These are phyloP conservation scores for Limonius californicus DNA, from an alignment of 1,140 invertebrate genomes.

Conservation along the genomic window DNA sequence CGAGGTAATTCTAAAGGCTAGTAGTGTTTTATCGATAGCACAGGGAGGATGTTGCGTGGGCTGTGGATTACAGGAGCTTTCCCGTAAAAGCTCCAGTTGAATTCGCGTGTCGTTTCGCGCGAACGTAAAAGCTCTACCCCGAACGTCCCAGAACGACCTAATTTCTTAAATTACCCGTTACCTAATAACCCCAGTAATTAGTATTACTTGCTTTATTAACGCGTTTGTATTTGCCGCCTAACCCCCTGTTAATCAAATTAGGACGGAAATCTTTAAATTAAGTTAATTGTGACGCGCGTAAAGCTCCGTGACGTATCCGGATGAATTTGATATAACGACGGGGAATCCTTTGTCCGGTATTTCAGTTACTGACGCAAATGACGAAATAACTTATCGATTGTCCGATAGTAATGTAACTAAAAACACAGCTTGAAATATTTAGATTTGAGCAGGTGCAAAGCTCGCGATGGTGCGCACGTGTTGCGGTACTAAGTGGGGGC, in stretches of 20 bases:
- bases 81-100: slow-evolving; percentile 2
- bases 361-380: too few relatives aligned
- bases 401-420: neutral
- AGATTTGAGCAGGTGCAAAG: neutral
- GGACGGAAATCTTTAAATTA: too few relatives aligned
- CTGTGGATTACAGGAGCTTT: neutral
- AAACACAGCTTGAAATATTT: neutral
- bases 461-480: slow-evolving; percentile 25
- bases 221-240: too few relatives aligned
- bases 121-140: neutral
- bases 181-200: too few relatives aligned
- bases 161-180: too few relatives aligned
- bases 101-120: neutral
- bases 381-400: neutral
- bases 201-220: too few relatives aligned
- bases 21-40: slow-evolving; percentile 4
- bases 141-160: too few relatives aligned
- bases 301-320: too few relatives aligned
- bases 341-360: too few relatives aligned
- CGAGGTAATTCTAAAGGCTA: neutral
- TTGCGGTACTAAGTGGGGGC: slow-evolving; percentile 21
- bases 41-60: slow-evolving; percentile 4
- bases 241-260: too few relatives aligned
- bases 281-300: too few relatives aligned
- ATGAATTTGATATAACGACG: too few relatives aligned